phyloP scores from a whole-genome alignment of 1,140 invertebrate species.

The Papilio polyxenes region DNA sequence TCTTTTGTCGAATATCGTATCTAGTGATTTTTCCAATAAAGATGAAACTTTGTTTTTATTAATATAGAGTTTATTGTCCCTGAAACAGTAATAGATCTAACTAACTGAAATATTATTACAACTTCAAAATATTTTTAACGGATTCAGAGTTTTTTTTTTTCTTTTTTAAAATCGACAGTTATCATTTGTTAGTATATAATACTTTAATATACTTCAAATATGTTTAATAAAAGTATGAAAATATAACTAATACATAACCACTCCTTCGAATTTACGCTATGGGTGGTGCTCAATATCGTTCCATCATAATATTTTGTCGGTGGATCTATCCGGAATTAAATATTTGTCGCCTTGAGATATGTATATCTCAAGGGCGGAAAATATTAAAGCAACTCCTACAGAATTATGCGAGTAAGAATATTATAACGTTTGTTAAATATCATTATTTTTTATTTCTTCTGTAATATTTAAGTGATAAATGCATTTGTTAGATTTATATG shows the following conservation, averaged over 20 bases:
- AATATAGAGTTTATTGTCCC: neutral
- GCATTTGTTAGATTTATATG: too few relatives aligned
- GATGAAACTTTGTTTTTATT: neutral
- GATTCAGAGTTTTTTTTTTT: too few relatives aligned
- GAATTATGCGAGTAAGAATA: neutral
- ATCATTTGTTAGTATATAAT: neutral
- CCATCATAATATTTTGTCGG: slow-evolving; percentile 20
- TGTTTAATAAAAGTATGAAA: neutral
- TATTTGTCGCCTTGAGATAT: slow-evolving; percentile 23
- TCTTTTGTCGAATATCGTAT: neutral
- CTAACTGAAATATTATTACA: too few relatives aligned
- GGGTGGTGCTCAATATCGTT: slow-evolving; percentile 22
- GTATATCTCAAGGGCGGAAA: slow-evolving; percentile 23
- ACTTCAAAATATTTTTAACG: too few relatives aligned
- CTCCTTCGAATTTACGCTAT: neutral
- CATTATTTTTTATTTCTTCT: neutral
- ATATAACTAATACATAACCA: neutral
- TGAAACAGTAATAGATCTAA: neutral
- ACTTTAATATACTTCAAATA: neutral
- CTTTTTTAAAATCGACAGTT: neutral
- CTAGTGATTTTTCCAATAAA: neutral
- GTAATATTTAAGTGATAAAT: too few relatives aligned
- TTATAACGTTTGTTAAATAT: neutral
- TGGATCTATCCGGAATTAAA: slow-evolving; percentile 4
- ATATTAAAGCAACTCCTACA: neutral